Evolutionary conservation across 2,113 vertebrate genomes (phyloP).

Genomic region (Nothocercus nigrocapillus): DNA sequence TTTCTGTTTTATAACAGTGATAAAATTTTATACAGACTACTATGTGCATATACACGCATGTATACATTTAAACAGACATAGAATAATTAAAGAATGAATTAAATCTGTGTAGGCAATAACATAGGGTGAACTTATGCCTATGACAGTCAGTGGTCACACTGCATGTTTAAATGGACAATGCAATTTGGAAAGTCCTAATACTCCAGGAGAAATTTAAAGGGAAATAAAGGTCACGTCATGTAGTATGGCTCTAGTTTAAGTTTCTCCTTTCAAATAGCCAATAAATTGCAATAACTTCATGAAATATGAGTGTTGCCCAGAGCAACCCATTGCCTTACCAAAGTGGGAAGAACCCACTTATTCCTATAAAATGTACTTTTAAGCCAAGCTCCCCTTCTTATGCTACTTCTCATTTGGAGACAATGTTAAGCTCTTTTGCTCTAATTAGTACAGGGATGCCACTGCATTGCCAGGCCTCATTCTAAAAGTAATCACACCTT

Average conservation of each 20-base stretch:
- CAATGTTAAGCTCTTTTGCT: background rate
- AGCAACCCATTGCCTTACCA: background rate
- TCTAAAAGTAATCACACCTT: background rate
- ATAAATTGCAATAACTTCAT: background rate
- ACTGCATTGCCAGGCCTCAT: background rate
- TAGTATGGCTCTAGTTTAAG: background rate
- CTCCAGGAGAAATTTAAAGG: background rate
- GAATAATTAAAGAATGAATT: background rate
- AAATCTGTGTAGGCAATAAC: background rate
- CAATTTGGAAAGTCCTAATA: background rate
- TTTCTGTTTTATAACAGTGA: background rate
- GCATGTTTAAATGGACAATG: background rate
- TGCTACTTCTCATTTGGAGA: background rate
- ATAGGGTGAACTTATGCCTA: background rate
- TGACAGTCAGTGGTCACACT: background rate
- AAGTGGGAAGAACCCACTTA: background rate
- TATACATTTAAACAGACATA: background rate
- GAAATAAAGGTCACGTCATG: background rate
- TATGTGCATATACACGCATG: background rate
- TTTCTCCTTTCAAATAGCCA: background rate
- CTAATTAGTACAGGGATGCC: fast-evolving
- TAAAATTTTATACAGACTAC: background rate
- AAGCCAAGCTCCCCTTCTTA: background rate
- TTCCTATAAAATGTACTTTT: background rate
- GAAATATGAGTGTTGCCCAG: background rate